Conservation (phyloP, 2,113 vertebrate genomes). For the Lampris incognitus region DNA sequence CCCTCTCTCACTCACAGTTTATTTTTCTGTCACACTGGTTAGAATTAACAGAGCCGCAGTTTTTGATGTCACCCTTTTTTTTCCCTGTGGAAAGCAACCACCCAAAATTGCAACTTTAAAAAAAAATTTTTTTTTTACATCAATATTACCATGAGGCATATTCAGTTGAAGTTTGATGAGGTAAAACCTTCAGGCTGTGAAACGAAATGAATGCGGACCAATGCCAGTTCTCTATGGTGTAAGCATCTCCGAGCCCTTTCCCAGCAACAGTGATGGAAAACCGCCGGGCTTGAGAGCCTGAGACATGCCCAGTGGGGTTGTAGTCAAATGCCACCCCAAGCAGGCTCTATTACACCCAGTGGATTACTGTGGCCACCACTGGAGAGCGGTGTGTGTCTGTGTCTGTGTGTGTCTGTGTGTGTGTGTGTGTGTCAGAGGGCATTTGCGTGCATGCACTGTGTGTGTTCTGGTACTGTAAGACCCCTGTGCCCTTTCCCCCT, state of each 20-base stretch:
- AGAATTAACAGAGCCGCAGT: slow-evolving; percentile 32
- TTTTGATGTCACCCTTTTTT: slow-evolving; percentile 37
- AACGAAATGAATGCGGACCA: background rate
- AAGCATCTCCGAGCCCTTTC: slow-evolving; percentile 48
- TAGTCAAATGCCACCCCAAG: slow-evolving; percentile 14
- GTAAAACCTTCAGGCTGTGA: too few relatives aligned
- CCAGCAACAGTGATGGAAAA: slow-evolving; percentile 58
- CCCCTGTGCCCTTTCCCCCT: slow-evolving; percentile 55
- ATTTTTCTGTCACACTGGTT: background rate
- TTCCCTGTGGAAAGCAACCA: slow-evolving; percentile 24
- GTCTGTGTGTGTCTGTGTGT: slow-evolving; percentile 29
- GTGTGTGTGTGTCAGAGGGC: background rate
- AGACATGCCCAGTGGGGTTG: slow-evolving; percentile 65
- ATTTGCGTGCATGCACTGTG: slow-evolving; percentile 16
- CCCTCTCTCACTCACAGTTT: slow-evolving; percentile 21
- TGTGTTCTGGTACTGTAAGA: slow-evolving; percentile 59
- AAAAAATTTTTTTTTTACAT: too few relatives aligned
- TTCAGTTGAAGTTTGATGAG: background rate
- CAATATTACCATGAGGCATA: background rate
- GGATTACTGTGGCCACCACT: slow-evolving; percentile 47
- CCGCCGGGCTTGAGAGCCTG: slow-evolving; percentile 56
- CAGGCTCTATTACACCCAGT: slow-evolving; percentile 62
- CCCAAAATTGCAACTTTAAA: too few relatives aligned
- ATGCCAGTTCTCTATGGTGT: slow-evolving; percentile 56
- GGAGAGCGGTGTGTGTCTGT: background rate